Conservation (phyloP, 2,888 invertebrate species). For the Poecilus cupreus region DNA sequence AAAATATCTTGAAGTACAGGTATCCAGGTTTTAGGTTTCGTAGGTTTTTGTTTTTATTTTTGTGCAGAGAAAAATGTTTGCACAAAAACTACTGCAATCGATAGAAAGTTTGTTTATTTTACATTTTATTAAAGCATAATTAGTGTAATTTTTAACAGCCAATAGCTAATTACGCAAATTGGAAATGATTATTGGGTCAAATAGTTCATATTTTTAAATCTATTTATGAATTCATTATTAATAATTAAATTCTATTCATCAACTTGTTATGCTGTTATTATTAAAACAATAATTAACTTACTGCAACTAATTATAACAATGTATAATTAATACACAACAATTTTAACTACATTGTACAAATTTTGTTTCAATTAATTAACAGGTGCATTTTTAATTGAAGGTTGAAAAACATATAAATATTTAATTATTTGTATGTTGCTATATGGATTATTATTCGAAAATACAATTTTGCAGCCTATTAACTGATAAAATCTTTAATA, state of each 20-base stretch:
- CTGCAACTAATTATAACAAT: slow-evolving; percentile 12
- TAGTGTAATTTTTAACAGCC: too few relatives aligned
- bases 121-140: too few relatives aligned
- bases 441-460: too few relatives aligned
- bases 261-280: neutral
- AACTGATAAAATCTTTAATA: too few relatives aligned
- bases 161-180: too few relatives aligned
- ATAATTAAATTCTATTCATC: slow-evolving; percentile 22
- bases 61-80: neutral
- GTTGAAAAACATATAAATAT: too few relatives aligned
- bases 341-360: neutral
- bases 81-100: neutral
- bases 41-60: slow-evolving; percentile 23
- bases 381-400: neutral
- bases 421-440: neutral
- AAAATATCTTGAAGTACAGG: slow-evolving; percentile 8
- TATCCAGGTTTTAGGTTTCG: neutral
- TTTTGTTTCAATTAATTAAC: neutral
- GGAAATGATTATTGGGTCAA: neutral
- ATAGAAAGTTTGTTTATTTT: too few relatives aligned
- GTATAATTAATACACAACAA: slow-evolving; percentile 10
- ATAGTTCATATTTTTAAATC: neutral
- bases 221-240: neutral
- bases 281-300: slow-evolving; percentile 21
- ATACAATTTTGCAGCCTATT: too few relatives aligned